These are phyloP conservation scores for Rhinolophus sinicus DNA, from an alignment of 2,113 vertebrate genomes.

Conservation along the genomic window DNA sequence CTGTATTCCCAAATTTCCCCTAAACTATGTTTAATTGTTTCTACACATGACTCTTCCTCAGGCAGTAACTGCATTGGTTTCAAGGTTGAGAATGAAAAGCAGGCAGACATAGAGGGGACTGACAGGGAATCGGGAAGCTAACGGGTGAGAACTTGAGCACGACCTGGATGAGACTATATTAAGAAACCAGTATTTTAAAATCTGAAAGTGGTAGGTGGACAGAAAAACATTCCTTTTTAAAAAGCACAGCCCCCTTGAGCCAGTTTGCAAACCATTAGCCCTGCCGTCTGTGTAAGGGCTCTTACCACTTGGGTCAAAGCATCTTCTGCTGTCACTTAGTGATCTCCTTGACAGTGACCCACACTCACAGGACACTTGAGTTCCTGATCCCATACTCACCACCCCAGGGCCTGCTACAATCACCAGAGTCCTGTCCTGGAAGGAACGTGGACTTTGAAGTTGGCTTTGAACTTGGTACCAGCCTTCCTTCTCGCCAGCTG, in stretches of 20 bases:
- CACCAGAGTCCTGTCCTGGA: background rate
- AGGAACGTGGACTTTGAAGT: background rate
- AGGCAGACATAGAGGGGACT: background rate
- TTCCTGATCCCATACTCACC: background rate
- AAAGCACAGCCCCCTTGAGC: background rate
- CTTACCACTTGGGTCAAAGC: background rate
- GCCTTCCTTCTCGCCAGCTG: background rate
- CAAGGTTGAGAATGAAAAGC: background rate
- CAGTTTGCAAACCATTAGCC: background rate
- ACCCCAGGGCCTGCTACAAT: background rate
- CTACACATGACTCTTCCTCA: background rate
- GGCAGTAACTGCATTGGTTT: background rate
- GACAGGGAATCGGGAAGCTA: background rate
- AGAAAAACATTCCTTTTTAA: background rate
- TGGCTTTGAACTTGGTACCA: background rate
- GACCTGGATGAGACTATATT: background rate
- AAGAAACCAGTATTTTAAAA: conserved; percentile 32
- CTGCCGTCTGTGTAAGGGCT: background rate
- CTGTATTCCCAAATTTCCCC: background rate
- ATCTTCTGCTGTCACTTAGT: background rate
- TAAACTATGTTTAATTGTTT: background rate
- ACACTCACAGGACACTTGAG: background rate
- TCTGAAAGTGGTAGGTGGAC: background rate
- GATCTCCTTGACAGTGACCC: background rate
- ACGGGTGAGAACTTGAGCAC: background rate